A percentile compares a stretch with the other conserved stretches of the same genome.
These are phyloP conservation scores for Epinephelus fuscoguttatus DNA, from an alignment of 2,113 vertebrate species.

Conservation along the genomic window DNA sequence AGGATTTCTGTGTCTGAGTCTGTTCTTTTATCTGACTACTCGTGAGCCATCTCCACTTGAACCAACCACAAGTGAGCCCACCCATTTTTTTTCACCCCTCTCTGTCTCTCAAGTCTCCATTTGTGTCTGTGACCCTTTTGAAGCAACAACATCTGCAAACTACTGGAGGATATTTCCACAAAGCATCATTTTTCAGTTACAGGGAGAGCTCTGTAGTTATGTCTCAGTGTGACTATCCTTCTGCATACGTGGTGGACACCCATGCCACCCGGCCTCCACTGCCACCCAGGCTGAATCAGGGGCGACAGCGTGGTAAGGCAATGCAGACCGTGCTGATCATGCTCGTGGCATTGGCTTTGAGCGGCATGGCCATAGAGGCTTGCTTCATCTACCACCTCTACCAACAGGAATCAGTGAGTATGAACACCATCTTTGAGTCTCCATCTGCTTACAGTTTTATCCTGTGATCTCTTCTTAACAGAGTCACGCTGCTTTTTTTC, in stretches of 20 bases:
- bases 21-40: constrained; percentile 35
- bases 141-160: constrained; percentile 21
- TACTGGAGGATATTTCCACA: neutral
- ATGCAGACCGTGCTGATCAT: constrained; percentile 74
- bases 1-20: neutral
- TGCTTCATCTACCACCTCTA: constrained; percentile 84
- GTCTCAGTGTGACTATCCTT: constrained; percentile 66
- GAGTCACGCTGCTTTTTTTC: neutral
- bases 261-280: constrained; percentile 64
- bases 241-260: constrained; percentile 85
- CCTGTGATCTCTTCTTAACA: neutral
- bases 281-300: constrained; percentile 47
- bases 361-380: constrained; percentile 80
- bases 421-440: neutral
- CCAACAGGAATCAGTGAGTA: constrained; percentile 57
- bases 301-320: accelerated
- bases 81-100: constrained; percentile 50
- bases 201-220: constrained; percentile 42
- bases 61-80: constrained; percentile 64
- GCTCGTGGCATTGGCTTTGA: constrained; percentile 77
- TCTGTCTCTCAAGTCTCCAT: neutral
- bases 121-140: neutral
- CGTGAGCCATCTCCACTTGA: constrained; percentile 4
- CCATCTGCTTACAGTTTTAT: neutral
- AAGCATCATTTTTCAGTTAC: neutral